Conservation (phyloP, 2,888 invertebrate species). For the Julus scanicus region DNA sequence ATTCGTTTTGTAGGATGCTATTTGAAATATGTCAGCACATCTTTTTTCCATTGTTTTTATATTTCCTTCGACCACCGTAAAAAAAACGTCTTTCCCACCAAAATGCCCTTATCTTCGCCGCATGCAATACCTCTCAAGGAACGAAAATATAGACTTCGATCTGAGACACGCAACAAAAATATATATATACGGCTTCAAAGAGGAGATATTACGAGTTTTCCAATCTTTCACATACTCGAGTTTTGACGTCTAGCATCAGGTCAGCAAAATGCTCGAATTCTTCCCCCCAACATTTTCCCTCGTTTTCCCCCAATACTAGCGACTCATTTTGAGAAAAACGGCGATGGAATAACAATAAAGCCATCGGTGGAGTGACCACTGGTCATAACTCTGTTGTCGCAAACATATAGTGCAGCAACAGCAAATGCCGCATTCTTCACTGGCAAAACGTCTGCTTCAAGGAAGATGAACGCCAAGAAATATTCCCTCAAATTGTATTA, state of each 20-base stretch:
- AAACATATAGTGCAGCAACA: background rate
- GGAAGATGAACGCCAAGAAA: conserved; percentile 30
- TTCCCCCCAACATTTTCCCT: background rate
- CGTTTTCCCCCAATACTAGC: background rate
- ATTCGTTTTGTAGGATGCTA: conserved; percentile 35
- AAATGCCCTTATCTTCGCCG: conserved; percentile 9
- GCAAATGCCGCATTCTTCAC: background rate
- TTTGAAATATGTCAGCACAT: conserved; percentile 39
- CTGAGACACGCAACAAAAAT: background rate
- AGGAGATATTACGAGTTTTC: conserved; percentile 34
- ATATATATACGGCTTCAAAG: background rate
- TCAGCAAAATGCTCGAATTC: conserved; percentile 1
- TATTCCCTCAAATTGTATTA: conserved; percentile 13
- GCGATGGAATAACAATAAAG: conserved; percentile 35
- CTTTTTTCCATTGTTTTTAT: conserved; percentile 22
- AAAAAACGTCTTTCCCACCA: background rate
- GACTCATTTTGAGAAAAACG: background rate
- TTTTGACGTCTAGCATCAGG: conserved; percentile 26
- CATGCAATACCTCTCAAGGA: background rate
- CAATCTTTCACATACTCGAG: conserved; percentile 39
- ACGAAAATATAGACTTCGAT: background rate
- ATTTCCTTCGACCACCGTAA: conserved; percentile 21
- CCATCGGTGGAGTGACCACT: conserved; percentile 32
- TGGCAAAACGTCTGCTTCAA: background rate
- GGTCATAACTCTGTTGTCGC: conserved; percentile 30